A percentile compares a stretch with the other conserved stretches of the same genome.
These are phyloP conservation scores for Sebastolobus altivelis DNA, from an alignment of 2,797 vertebrate species.

Conservation along the genomic window DNA sequence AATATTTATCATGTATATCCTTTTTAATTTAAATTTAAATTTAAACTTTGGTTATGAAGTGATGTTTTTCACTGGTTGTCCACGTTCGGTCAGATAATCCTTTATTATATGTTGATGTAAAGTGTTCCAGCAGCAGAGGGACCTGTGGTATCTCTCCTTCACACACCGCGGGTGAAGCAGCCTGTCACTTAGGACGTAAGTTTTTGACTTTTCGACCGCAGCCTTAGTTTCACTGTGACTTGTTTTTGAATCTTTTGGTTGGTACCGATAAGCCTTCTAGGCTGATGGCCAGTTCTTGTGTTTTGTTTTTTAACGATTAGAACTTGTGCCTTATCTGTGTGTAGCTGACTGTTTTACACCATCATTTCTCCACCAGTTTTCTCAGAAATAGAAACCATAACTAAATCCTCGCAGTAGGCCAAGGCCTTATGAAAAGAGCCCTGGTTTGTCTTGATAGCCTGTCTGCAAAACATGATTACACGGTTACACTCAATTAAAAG, in stretches of 20 bases:
- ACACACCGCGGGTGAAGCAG: no score
- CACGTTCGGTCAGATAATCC: no score
- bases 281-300: not conserved
- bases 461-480: conserved; percentile 33
- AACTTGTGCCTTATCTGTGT: not conserved
- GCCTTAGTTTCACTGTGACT: not conserved
- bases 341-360: not conserved
- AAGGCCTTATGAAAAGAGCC: not conserved
- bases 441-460: not conserved
- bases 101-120: no score
- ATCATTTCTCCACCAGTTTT: conserved; percentile 12
- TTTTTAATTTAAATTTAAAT: no score
- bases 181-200: no score
- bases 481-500: conserved; percentile 13
- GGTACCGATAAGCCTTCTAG: not conserved
- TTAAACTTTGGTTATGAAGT: no score
- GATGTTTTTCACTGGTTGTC: no score
- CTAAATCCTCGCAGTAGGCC: not conserved
- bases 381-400: conserved; percentile 28
- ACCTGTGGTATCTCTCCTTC: no score
- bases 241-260: not conserved
- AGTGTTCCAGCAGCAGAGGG: no score
- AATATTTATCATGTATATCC: no score
- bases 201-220: no score
- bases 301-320: not conserved